phyloP scores from a whole-genome alignment of 1,140 invertebrate species.

The Bilobella aurantiaca region DNA sequence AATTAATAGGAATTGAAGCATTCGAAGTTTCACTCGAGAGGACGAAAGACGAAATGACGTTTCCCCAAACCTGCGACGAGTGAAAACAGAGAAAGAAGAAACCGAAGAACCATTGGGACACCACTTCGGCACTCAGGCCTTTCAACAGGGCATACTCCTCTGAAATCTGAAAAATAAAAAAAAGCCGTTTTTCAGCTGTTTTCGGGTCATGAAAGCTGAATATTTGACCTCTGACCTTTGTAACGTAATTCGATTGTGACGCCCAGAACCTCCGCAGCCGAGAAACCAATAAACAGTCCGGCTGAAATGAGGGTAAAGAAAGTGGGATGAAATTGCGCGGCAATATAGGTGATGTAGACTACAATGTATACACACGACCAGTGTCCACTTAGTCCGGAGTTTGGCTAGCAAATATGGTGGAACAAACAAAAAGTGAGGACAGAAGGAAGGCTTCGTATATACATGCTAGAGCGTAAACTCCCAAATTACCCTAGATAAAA shows the following conservation, averaged over 20 bases:
- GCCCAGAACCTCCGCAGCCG: constrained; percentile 93
- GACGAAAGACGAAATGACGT: constrained; percentile 81
- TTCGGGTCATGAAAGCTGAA: too few relatives aligned
- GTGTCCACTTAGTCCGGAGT: constrained; percentile 88
- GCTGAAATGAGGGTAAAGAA: constrained; percentile 87
- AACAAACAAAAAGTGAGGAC: constrained; percentile 87
- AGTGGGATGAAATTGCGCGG: constrained; percentile 77
- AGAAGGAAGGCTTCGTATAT: constrained; percentile 54
- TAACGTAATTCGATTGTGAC: constrained; percentile 88
- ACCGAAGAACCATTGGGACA: constrained; percentile 86
- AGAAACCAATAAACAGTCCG: constrained; percentile 74
- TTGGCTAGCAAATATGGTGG: constrained; percentile 76
- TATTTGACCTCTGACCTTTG: constrained; percentile 52
- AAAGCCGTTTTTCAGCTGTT: too few relatives aligned
- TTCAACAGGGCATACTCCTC: constrained; percentile 74
- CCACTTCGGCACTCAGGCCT: constrained; percentile 76
- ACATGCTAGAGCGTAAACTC: not conserved
- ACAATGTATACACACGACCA: constrained; percentile 85
- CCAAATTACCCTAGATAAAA: not conserved
- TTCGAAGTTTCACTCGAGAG: constrained; percentile 52
- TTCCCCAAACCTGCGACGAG: constrained; percentile 70
- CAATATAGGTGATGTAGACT: constrained; percentile 85
- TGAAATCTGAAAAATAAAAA: constrained; percentile 62
- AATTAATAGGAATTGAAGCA: constrained; percentile 35
- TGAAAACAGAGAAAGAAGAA: constrained; percentile 97